Conservation (phyloP, 53 echinoderm and acorn worm species). For the Antedon mediterranea region DNA sequence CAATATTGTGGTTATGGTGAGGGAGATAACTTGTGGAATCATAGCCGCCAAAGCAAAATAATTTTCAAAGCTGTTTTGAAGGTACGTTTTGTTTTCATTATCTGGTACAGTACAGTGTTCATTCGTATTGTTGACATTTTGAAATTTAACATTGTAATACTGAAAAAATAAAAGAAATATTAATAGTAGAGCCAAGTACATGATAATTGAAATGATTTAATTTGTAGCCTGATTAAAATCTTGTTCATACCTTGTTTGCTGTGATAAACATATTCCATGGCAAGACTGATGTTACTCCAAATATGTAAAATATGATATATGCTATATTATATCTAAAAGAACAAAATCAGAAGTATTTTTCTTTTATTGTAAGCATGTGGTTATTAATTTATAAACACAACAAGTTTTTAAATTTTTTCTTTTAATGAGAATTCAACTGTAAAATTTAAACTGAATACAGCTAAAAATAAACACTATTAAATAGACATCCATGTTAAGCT, state of each 20-base stretch:
- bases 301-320: conserved; percentile 48
- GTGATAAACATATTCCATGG: conserved; percentile 99
- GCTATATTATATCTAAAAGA: conserved; percentile 19
- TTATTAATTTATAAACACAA: no score
- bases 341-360: not conserved
- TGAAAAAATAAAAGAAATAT: not conserved
- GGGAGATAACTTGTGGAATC: conserved; percentile 52
- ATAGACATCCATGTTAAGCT: no score
- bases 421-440: no score
- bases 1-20: conserved; percentile 35
- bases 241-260: conserved; percentile 75
- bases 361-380: no score
- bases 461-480: no score
- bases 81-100: conserved; percentile 1
- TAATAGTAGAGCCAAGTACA: no score
- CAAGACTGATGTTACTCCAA: conserved; percentile 73
- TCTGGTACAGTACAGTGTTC: not conserved
- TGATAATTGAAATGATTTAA: no score
- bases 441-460: no score
- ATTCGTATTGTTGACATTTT: not conserved
- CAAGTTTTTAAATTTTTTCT: no score
- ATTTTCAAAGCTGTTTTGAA: conserved; percentile 53
- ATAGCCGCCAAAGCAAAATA: conserved; percentile 75
- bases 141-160: not conserved
- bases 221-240: no score